These are phyloP conservation scores for Conomelus anceps DNA, from an alignment of 2,888 invertebrate genomes.

Conservation along the genomic window DNA sequence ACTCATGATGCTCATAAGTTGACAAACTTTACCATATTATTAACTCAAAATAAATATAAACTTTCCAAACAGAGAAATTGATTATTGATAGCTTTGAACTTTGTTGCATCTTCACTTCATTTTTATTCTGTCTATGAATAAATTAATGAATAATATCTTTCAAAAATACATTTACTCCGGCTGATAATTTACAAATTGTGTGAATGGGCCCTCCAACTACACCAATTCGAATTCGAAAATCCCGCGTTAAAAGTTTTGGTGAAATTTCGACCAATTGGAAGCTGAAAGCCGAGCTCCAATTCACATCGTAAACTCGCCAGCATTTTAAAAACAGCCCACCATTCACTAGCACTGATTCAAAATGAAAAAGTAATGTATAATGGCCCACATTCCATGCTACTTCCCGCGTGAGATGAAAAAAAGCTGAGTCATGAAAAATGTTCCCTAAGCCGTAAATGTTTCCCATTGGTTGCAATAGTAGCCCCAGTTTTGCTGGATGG, in stretches of 20 bases:
- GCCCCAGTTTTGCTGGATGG: neutral
- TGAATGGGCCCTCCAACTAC: neutral
- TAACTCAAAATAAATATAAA: too few relatives aligned
- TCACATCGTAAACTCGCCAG: too few relatives aligned
- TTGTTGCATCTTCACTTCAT: too few relatives aligned
- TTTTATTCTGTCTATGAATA: too few relatives aligned
- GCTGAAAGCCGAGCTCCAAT: neutral
- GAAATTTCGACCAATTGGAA: neutral
- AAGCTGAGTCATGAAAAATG: neutral
- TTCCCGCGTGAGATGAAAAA: neutral
- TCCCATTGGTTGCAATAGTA: neutral
- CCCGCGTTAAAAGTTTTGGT: neutral
- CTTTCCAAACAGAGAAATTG: too few relatives aligned
- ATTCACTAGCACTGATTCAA: neutral
- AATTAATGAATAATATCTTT: too few relatives aligned
- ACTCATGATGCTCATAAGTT: too few relatives aligned
- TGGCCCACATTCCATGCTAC: neutral
- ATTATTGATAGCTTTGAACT: too few relatives aligned
- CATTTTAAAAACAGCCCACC: neutral
- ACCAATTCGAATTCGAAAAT: neutral
- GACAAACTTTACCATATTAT: too few relatives aligned
- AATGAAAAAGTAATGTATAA: neutral
- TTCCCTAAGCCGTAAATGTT: neutral
- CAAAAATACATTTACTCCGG: neutral
- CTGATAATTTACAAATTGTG: neutral